phyloP scores from a whole-genome alignment of 2,888 invertebrate species.

The Chaitophorus viminalis region DNA sequence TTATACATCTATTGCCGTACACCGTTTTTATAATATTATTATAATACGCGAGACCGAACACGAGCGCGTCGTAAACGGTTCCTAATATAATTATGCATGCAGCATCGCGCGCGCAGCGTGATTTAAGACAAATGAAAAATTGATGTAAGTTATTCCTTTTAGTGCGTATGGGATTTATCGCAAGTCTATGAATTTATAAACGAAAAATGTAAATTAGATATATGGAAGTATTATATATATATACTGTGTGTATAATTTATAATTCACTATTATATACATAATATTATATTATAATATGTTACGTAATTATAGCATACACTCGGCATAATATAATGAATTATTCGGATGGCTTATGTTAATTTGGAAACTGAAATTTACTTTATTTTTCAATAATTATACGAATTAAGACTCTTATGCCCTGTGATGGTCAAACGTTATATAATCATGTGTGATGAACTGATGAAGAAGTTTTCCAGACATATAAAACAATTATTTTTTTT shows the following conservation, averaged over 20 bases:
- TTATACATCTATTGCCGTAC: neutral
- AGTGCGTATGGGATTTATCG: neutral
- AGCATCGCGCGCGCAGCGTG: neutral
- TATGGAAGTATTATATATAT: neutral
- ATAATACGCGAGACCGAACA: neutral
- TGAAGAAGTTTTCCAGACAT: too few species aligned
- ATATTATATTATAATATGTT: too few species aligned
- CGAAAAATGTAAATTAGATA: neutral
- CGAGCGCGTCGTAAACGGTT: neutral
- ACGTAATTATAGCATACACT: too few species aligned
- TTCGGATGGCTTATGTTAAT: neutral
- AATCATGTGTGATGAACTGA: too few species aligned
- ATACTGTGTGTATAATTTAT: too few species aligned
- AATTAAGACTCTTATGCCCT: too few species aligned
- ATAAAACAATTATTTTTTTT: too few species aligned
- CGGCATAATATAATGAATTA: neutral
- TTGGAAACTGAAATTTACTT: neutral
- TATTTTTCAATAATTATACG: too few species aligned
- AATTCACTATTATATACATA: too few species aligned
- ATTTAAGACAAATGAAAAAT: constrained; percentile 4
- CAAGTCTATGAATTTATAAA: neutral
- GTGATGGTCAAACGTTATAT: too few species aligned
- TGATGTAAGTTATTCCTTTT: neutral
- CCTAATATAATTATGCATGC: neutral
- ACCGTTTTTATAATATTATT: neutral